Evolutionary conservation across 2,113 vertebrate species (phyloP).

Genomic region (Misgurnus mizolepis): DNA sequence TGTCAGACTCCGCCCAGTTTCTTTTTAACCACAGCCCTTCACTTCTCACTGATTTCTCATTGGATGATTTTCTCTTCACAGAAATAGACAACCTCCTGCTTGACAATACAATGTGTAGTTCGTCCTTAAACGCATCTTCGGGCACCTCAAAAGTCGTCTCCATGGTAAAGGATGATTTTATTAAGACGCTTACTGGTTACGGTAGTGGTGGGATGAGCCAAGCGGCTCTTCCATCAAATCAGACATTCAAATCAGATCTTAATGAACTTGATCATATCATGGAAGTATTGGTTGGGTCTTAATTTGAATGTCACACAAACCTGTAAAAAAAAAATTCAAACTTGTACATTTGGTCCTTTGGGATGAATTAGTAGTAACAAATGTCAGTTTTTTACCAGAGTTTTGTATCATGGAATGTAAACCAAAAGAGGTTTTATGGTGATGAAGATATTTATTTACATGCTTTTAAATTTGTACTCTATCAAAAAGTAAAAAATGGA

Average conservation of each 20-base stretch:
- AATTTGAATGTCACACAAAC: slow-evolving; percentile 45
- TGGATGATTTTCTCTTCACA: slow-evolving; percentile 89
- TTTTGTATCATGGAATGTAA: neutral
- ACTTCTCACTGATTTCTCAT: slow-evolving; percentile 85
- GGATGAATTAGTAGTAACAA: too few species aligned
- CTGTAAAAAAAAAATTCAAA: too few species aligned
- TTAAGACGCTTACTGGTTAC: slow-evolving; percentile 84
- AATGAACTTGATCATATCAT: slow-evolving; percentile 93
- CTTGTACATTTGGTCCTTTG: too few species aligned
- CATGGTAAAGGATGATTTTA: slow-evolving; percentile 83
- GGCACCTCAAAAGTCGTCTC: slow-evolving; percentile 80
- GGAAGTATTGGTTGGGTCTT: slow-evolving; percentile 92
- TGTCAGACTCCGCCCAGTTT: slow-evolving; percentile 70
- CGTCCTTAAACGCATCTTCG: slow-evolving; percentile 62
- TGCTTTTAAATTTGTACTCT: slow-evolving; percentile 14
- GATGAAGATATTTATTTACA: slow-evolving; percentile 19
- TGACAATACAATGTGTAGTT: slow-evolving; percentile 83
- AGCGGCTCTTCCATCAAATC: slow-evolving; percentile 72
- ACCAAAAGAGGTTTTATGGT: neutral
- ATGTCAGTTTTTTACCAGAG: too few species aligned
- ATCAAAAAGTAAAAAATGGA: neutral
- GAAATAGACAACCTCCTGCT: slow-evolving; percentile 94
- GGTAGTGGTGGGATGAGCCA: slow-evolving; percentile 58
- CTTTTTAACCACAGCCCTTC: slow-evolving; percentile 74
- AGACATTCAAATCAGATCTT: slow-evolving; percentile 91